Conservation (phyloP, 1,140 invertebrate species). For the Berghia stephanieae region DNA sequence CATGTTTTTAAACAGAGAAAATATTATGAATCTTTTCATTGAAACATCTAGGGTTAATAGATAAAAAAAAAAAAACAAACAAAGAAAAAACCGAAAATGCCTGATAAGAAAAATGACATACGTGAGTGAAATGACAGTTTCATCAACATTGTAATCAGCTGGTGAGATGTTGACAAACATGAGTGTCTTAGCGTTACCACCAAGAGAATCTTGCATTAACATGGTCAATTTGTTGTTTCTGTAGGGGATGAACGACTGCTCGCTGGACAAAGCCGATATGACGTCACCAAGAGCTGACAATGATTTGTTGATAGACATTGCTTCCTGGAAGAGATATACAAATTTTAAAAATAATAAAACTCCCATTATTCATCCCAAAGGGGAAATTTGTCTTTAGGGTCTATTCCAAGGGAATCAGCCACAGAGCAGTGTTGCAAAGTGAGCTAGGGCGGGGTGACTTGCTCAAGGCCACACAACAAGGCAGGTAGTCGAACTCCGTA, state of each 20-base stretch:
- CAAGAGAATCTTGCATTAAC: slow-evolving; percentile 71
- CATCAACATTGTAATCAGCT: slow-evolving; percentile 68
- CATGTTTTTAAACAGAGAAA: too few relatives aligned
- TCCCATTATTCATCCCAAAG: too few relatives aligned
- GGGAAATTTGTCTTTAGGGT: too few relatives aligned
- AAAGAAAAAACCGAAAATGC: too few relatives aligned
- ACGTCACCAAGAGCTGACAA: slow-evolving; percentile 78
- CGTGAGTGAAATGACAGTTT: slow-evolving; percentile 69
- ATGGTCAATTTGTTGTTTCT: slow-evolving; percentile 72
- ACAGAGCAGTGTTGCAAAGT: too few relatives aligned
- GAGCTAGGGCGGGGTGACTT: too few relatives aligned
- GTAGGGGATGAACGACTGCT: slow-evolving; percentile 65
- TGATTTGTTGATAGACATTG: slow-evolving; percentile 86
- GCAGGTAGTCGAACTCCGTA: too few relatives aligned
- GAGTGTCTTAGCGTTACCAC: slow-evolving; percentile 72
- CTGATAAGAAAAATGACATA: slow-evolving; percentile 44
- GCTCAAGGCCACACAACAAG: too few relatives aligned
- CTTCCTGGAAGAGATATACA: slow-evolving; percentile 79
- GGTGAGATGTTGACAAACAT: slow-evolving; percentile 73
- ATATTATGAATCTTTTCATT: too few relatives aligned
- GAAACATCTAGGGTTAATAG: too few relatives aligned
- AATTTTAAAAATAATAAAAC: slow-evolving; percentile 4
- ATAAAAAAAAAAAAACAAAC: too few relatives aligned
- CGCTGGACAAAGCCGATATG: slow-evolving; percentile 79
- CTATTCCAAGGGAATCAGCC: too few relatives aligned